These are phyloP conservation scores for Bombus sibiricus DNA, from an alignment of 1,140 invertebrate genomes.

Conservation along the genomic window DNA sequence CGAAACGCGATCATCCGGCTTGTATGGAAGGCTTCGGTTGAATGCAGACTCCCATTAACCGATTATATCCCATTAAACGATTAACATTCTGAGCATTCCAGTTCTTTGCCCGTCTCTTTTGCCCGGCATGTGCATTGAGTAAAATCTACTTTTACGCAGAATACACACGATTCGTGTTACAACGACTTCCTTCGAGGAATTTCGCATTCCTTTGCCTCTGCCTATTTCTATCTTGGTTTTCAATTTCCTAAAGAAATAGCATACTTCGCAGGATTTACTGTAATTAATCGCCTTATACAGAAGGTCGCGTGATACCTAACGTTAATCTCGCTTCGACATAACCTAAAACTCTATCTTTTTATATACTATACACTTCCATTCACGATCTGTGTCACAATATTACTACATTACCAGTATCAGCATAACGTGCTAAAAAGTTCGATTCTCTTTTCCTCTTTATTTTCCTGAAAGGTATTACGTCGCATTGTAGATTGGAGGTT, in stretches of 20 bases:
- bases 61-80: conserved; percentile 76
- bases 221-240: not conserved
- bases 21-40: conserved; percentile 48
- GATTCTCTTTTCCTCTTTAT: not conserved
- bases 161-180: not conserved
- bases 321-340: not conserved
- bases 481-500: not conserved
- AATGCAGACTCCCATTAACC: conserved; percentile 68
- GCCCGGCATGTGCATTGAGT: conserved; percentile 19
- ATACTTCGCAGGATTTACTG: not conserved
- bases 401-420: not conserved
- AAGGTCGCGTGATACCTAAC: not conserved
- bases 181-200: not conserved
- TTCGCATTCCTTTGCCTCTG: not conserved
- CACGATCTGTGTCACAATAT: not conserved
- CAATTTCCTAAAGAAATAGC: not conserved
- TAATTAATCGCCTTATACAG: not conserved
- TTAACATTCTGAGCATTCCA: conserved; percentile 74
- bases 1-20: conserved; percentile 38
- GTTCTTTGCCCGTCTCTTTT: conserved; percentile 41
- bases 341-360: not conserved
- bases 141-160: conserved; percentile 25
- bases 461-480: not conserved
- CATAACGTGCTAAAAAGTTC: not conserved
- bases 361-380: not conserved